Base-by-base conservation (phyloP, 30 jellyfish, hydroid and myxozoan species). In the Phacellophora camtschatica region DNA sequence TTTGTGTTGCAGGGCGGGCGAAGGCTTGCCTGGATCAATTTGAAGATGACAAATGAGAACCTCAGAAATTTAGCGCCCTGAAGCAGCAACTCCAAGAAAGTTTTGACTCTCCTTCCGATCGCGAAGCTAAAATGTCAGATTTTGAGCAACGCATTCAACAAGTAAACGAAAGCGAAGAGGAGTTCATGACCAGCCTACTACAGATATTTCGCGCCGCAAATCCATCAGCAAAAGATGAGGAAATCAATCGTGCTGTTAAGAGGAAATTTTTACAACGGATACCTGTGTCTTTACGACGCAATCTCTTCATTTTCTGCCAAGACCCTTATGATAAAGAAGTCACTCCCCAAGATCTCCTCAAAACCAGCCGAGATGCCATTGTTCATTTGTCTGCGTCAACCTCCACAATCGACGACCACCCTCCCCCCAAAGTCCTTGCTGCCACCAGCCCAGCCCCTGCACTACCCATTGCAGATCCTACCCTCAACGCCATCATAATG, bases 1-100 rank as follows among this genome's bases (percentile, higher is more conserved):
- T 72, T 30, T 72, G 86, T 34, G 86, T 72, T n/a, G 77, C 31
- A 46, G 86, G 86, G 12, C 53, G 86, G 19, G 86, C 86, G 23
- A 31, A 72, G 51, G 86, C 86, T 20, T 12, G 29, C 23, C 37
- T 72, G 49, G 86, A 72, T 49, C 77, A 50, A 34, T 72, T 72
- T 72, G 86, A 72, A 18, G 86, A 43, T 33, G 77, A 51, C 13
- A 45, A 50, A 23, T 53, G 77, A 9, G 55, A 25, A 12, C 75
- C 86, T 9, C 86, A 50, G 86, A 72, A 72, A 72, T 72, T n/a
- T 51, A 33, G 74, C 63, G 64, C 45, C n/a, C 80, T 75, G 11
- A 75, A 75, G 48, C 39, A 75, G 55, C 88, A 75, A 28, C 48
- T 75, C 41, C 20, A 23, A 3, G 48, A 46, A 10, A 36, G 24